These are phyloP conservation scores for Drosophila koepferae DNA, from an alignment of 2,888 invertebrate species.

Conservation along the genomic window DNA sequence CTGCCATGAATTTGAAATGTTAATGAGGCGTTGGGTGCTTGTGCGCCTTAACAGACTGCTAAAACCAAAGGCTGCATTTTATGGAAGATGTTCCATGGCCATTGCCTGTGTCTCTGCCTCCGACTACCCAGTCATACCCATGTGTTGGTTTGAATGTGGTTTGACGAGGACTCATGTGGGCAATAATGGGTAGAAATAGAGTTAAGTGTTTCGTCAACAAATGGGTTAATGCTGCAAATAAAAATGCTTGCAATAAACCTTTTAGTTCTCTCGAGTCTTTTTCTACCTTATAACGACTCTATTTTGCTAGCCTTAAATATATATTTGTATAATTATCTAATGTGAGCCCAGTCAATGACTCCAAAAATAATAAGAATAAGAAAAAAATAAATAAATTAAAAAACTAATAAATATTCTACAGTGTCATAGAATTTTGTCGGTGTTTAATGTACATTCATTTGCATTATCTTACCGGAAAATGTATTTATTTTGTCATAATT, in stretches of 20 bases:
- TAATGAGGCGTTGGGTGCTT: conserved; percentile 70
- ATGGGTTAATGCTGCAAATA: conserved; percentile 48
- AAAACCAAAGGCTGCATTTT: conserved; percentile 73
- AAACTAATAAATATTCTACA: conserved; percentile 44
- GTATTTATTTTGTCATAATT: conserved; percentile 79
- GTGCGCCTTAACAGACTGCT: conserved; percentile 66
- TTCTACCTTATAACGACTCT: neutral
- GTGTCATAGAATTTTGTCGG: conserved; percentile 39
- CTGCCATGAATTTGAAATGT: conserved; percentile 73
- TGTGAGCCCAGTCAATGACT: conserved; percentile 19
- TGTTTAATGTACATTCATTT: conserved; percentile 69
- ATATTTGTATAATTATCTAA: conserved; percentile 6
- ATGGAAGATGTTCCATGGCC: conserved; percentile 35
- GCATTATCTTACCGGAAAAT: conserved; percentile 77
- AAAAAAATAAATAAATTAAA: too few relatives aligned
- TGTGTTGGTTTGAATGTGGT: conserved; percentile 44
- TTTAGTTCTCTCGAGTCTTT: neutral
- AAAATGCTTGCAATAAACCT: conserved; percentile 30
- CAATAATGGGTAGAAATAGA: conserved; percentile 46
- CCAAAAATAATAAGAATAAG: conserved; percentile 5
- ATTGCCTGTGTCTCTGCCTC: conserved; percentile 7
- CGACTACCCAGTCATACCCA: neutral
- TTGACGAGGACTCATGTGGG: conserved; percentile 43
- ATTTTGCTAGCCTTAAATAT: neutral
- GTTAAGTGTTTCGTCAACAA: conserved; percentile 45